Conservation (phyloP, 2,797 vertebrate genomes). For the Arremon brunneinucha region DNA sequence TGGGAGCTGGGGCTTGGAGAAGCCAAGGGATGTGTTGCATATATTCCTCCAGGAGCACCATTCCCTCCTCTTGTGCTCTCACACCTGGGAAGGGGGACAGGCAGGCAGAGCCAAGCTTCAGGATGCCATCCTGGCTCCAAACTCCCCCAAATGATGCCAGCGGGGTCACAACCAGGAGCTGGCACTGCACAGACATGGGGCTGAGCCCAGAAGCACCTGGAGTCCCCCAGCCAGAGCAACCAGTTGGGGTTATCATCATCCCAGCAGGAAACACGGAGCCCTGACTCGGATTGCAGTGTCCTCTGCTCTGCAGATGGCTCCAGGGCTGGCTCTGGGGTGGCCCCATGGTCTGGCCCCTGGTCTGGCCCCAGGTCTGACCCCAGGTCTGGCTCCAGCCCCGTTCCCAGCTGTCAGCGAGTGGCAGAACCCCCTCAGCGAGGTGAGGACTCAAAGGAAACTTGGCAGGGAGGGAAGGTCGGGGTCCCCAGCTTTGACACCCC, state of each 20-base stretch:
- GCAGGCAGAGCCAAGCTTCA: background rate
- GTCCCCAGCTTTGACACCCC: fast-evolving
- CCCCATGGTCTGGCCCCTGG: background rate
- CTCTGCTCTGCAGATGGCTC: background rate
- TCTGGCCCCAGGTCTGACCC: background rate
- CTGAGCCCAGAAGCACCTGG: background rate
- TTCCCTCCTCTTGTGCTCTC: background rate
- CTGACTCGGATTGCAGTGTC: background rate
- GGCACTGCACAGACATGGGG: background rate
- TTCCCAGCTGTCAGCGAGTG: background rate
- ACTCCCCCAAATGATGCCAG: fast-evolving
- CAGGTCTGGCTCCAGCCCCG: background rate
- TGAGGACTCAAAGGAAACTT: background rate
- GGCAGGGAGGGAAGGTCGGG: background rate
- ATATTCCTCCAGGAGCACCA: conserved; percentile 9
- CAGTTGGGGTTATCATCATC: background rate
- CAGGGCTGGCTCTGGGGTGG: background rate
- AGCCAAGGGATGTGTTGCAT: conserved; percentile 33
- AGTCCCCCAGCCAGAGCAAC: background rate
- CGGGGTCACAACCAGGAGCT: background rate
- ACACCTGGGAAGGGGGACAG: background rate
- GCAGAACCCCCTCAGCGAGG: background rate
- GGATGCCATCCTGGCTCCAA: background rate
- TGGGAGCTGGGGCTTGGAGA: background rate
- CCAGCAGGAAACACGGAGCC: fast-evolving